phyloP scores from a whole-genome alignment of 2,888 invertebrate genomes.

The Cremastinae sp. region DNA sequence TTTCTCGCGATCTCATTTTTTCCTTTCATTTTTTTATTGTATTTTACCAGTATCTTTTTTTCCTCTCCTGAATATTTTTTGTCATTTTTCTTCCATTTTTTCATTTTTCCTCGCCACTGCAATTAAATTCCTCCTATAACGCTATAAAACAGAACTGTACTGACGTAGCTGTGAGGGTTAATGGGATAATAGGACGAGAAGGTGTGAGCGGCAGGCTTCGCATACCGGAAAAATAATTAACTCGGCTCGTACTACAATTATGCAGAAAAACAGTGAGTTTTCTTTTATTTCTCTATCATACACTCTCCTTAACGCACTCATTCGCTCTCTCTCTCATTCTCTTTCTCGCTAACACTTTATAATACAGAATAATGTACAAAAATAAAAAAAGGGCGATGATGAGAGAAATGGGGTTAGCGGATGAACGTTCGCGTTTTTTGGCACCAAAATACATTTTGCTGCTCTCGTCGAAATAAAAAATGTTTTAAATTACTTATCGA shows the following conservation, averaged over 20 bases:
- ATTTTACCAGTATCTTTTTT: not conserved
- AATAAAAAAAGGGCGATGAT: slow-evolving; percentile 8
- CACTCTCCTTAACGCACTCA: not conserved
- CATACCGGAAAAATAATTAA: slow-evolving; percentile 33
- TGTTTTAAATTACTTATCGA: slow-evolving; percentile 50
- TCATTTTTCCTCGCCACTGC: not conserved
- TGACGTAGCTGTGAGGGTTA: not conserved
- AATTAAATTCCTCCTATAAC: slow-evolving; percentile 41
- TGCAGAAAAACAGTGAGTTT: slow-evolving; percentile 27
- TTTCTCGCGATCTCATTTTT: slow-evolving; percentile 12
- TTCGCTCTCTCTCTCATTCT: not conserved
- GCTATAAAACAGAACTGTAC: slow-evolving; percentile 9
- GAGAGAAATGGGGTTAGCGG: not conserved
- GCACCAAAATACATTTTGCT: not conserved
- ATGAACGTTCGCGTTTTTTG: slow-evolving; percentile 5
- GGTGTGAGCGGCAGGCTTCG: slow-evolving; percentile 8
- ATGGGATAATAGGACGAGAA: slow-evolving; percentile 32
- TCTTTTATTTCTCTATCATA: slow-evolving; percentile 10
- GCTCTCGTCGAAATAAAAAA: not conserved
- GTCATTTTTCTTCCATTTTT: too few species aligned
- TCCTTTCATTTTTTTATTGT: not conserved
- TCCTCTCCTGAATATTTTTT: slow-evolving; percentile 16
- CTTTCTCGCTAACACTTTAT: slow-evolving; percentile 15
- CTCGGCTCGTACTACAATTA: slow-evolving; percentile 25
- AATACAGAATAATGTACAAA: slow-evolving; percentile 56